Evolutionary conservation across 2,113 vertebrate species (phyloP), one percentile per base, ranked within the genome.

Genomic region (Silurus glanis): DNA sequence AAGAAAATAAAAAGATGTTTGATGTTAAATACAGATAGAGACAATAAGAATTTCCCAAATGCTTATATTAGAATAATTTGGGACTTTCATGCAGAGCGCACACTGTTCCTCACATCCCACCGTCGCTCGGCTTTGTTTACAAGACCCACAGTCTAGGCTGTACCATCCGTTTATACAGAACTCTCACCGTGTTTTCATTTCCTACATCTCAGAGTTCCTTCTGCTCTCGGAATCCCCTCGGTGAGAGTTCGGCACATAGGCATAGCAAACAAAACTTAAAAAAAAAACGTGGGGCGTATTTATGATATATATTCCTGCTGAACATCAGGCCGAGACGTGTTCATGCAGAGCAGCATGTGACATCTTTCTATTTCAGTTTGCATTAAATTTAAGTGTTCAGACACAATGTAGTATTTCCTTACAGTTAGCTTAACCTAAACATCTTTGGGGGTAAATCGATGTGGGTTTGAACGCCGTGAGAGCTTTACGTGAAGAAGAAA

Each of bases 71-170:
- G 49, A 90, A 92, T 92, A 94, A 93, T 92, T 92, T 91, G 89
- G 72, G 90, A 92, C 87, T 89, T 90, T 89, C 75, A 85, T 84
- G 86, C 82, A 62, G 79, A 78, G 85, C 53, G 79, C 51, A 59
- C 55, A 61, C 89, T 90, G 83, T 88, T 91, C 86, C 91, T 93
- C 88, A 92, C 82, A 90, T 92, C 85, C 88, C 76, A 87, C 86
- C 87, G 91, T 91, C 93, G 89, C 21, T 93, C 90, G 87, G 74
- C 84, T 88, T 86, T 88, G 91, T 91, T 91, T 94, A 91, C 91
- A 88, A 87, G 58, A 80, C 91, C 37, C 37, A 37, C 37, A 37
- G 89, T 88, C 86, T 37, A 69, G 80, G 83, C 79, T 71, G 84
- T 87, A 80, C 82, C 88, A 86, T 79, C 84, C 86, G 47, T 82